Conservation (phyloP, 35 echinoderm and acorn worm genomes). For the Holothuria glaberrima region DNA sequence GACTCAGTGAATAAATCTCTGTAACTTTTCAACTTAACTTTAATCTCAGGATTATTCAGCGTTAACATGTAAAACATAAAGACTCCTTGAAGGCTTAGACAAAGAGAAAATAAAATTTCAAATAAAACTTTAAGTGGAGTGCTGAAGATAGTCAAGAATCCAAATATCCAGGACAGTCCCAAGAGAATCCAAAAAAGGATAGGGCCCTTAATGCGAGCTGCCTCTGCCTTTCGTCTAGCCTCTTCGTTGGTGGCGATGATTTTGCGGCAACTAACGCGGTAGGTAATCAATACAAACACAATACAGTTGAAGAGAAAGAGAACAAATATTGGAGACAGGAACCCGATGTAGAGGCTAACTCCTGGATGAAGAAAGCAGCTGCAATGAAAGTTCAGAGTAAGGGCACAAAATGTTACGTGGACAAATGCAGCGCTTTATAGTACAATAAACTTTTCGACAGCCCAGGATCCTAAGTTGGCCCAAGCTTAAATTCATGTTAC, state of each 20-base stretch:
- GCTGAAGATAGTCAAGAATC: not conserved
- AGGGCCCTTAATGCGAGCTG: constrained; percentile 13
- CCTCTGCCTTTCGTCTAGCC: constrained; percentile 19
- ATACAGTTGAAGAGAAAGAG: not conserved
- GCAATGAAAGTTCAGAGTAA: not conserved
- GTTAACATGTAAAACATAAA: constrained; percentile 34
- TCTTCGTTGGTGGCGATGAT: not conserved
- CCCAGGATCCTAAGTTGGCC: not conserved
- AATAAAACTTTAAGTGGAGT: not conserved
- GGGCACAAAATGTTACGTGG: not conserved
- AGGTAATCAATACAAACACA: constrained; percentile 19
- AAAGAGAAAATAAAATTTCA: not conserved
- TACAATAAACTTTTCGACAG: not conserved
- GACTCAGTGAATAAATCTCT: no score
- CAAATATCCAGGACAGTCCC: constrained; percentile 14
- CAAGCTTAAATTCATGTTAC: no score
- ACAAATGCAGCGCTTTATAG: not conserved
- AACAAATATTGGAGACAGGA: not conserved
- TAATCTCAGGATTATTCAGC: constrained; percentile 27
- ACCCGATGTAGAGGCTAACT: not conserved
- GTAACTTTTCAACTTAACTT: not conserved
- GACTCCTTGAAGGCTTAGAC: not conserved
- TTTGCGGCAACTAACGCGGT: constrained; percentile 3
- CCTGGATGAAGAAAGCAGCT: constrained; percentile 39
- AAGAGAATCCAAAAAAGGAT: constrained; percentile 26